Evolutionary conservation across 2,113 vertebrate genomes (phyloP), one percentile per base, ranked within the genome.

Genomic region (Drymodes brunneopygia): DNA sequence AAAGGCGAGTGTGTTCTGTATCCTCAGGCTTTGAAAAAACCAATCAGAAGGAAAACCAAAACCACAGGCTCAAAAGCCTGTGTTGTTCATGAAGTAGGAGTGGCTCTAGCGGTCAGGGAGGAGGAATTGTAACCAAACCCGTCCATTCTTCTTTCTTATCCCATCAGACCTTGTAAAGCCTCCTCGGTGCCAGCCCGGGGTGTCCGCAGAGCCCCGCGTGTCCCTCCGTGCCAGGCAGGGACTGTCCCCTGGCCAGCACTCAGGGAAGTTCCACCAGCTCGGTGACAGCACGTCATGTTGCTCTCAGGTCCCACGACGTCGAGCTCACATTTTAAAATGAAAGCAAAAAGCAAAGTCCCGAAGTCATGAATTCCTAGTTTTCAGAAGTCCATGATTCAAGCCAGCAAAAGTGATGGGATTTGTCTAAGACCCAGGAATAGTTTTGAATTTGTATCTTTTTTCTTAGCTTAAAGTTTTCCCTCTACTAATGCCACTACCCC

Each of bases 181-280:
- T 42, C 10, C 42, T 29, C 3, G 7, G 36, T 66, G 61, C 22
- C 27, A 6, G 36, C 11, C 33, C 0, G 1, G 44, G 60, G 10
- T 13, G 28, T 7, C 7, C 0, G 0, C 22, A 7, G 47, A 2
- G 38, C 40, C 25, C 22, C 0, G 1, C 0, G 0, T 17, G 31
- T 24, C n/a, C 21, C 13, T 3, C 1, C 0, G 3, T 2, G 13
- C 69, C 36, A 2, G 6, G 29, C 50, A 31, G 25, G 22, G 45
- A 24, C 50, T 29, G 19, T 29, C 31, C 8, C 19, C 18, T 6
- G 23, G 38, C 10, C 23, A 8, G 14, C 15, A 6, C 48, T 60
- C 29, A 11, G 35, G 25, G 33, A 33, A 40, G 15, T 22, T 61
- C 33, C n/a, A 20, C 21, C 24, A 44, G 21, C 85, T 74, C 0